These are phyloP conservation scores for Gallinago nigripennis DNA, from an alignment of 2,797 vertebrate species.

Conservation along the genomic window DNA sequence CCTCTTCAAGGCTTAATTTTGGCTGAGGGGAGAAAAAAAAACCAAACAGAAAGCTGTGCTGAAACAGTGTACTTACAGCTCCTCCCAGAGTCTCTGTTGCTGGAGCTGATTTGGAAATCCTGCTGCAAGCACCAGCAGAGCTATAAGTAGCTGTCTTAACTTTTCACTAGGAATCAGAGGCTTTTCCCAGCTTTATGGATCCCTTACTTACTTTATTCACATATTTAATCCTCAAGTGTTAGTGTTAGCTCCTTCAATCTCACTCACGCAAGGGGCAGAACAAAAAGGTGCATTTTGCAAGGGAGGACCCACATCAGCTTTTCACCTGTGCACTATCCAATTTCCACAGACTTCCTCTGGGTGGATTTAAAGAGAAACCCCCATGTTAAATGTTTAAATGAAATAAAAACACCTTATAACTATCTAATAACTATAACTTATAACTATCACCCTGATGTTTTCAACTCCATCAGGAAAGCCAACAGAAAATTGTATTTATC, in stretches of 20 bases:
- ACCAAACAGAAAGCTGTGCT: neutral
- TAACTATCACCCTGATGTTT: neutral
- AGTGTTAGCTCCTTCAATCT: rapidly evolving
- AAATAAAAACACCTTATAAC: neutral
- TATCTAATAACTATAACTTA: too few relatives aligned
- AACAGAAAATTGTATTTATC: neutral
- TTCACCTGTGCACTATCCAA: neutral
- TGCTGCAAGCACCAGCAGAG: neutral
- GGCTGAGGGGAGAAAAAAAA: neutral
- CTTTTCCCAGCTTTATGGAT: neutral
- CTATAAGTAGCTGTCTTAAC: neutral
- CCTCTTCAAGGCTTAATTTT: neutral
- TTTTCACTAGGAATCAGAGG: neutral
- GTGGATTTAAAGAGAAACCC: neutral
- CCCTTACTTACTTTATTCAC: neutral
- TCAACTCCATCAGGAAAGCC: neutral
- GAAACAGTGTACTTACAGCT: neutral
- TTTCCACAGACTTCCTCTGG: neutral
- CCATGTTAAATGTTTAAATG: neutral
- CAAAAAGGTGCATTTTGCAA: rapidly evolving
- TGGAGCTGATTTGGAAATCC: neutral
- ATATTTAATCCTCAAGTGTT: neutral
- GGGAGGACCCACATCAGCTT: neutral
- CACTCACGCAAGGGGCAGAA: rapidly evolving
- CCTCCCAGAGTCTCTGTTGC: neutral